Conservation (phyloP, 2,888 invertebrate genomes). For the Acleris laterana region DNA sequence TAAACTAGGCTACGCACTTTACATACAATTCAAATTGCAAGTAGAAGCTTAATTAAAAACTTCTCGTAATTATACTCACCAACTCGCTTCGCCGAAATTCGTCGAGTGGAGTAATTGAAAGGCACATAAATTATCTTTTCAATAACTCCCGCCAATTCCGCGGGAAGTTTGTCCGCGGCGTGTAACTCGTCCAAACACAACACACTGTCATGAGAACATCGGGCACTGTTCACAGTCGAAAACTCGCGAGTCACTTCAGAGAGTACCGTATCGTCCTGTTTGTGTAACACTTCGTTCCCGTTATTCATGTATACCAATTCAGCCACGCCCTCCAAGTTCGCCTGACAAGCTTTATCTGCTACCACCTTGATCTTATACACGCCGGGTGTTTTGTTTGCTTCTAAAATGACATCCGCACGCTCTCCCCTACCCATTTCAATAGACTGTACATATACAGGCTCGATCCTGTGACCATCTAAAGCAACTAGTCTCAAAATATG, state of each 20-base stretch:
- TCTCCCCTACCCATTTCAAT: slow-evolving; percentile 88
- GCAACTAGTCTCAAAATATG: slow-evolving; percentile 87
- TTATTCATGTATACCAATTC: slow-evolving; percentile 73
- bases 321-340: slow-evolving; percentile 79
- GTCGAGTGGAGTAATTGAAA: slow-evolving; percentile 85
- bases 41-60: slow-evolving; percentile 4
- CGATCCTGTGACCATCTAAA: slow-evolving; percentile 88
- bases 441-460: slow-evolving; percentile 82
- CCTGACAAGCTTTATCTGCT: slow-evolving; percentile 79
- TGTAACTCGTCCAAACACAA: slow-evolving; percentile 86
- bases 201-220: slow-evolving; percentile 72
- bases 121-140: slow-evolving; percentile 87
- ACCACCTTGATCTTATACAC: slow-evolving; percentile 86
- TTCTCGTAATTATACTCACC: slow-evolving; percentile 62
- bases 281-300: slow-evolving; percentile 60
- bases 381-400: slow-evolving; percentile 82
- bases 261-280: slow-evolving; percentile 58
- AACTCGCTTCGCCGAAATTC: slow-evolving; percentile 73
- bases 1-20: neutral
- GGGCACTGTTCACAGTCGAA: slow-evolving; percentile 72
- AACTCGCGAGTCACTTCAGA: slow-evolving; percentile 61
- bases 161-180: slow-evolving; percentile 78
- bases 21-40: neutral
- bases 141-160: slow-evolving; percentile 71
- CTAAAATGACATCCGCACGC: slow-evolving; percentile 89